phyloP scores from a whole-genome alignment of 1,140 invertebrate genomes.

The Lucilia cuprina region DNA sequence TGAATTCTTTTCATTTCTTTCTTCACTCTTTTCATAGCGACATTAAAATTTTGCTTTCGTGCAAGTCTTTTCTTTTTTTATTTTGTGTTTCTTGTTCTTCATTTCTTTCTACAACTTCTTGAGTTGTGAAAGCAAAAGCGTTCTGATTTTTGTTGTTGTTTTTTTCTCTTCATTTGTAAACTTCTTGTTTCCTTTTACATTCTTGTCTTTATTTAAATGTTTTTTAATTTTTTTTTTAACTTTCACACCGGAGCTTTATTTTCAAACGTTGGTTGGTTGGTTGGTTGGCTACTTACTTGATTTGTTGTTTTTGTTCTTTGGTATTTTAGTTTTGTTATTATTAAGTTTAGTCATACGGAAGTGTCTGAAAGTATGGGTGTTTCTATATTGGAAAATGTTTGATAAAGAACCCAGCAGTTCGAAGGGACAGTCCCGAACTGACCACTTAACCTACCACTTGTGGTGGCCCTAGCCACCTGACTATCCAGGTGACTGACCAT shows the following conservation, averaged over 20 bases:
- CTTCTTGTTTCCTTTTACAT: conserved; percentile 5
- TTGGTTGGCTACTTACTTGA: background rate
- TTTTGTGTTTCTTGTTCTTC: background rate
- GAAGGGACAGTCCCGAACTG: no score
- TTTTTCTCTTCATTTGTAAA: background rate
- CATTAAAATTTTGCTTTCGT: background rate
- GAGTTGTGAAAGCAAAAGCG: conserved; percentile 38
- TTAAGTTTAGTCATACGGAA: conserved; percentile 17
- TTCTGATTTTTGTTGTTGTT: conserved; percentile 26
- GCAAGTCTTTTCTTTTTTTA: background rate
- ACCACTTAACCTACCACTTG: no score
- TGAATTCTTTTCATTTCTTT: background rate
- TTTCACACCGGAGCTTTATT: conserved; percentile 34
- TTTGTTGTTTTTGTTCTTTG: conserved; percentile 9
- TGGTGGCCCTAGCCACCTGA: no score
- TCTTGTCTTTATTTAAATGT: background rate
- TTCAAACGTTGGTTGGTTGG: background rate
- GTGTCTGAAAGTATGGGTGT: conserved; percentile 3
- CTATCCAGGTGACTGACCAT: no score
- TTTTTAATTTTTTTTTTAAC: conserved; percentile 28
- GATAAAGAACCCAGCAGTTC: no score
- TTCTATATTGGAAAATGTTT: background rate
- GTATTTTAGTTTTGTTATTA: background rate
- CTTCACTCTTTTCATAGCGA: background rate
- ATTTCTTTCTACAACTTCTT: background rate